Percentiles rank a stretch among this genome's conserved stretches.
Evolutionary conservation across 2,113 vertebrate genomes (phyloP).

Genomic region (Pogonocichla stellata): DNA sequence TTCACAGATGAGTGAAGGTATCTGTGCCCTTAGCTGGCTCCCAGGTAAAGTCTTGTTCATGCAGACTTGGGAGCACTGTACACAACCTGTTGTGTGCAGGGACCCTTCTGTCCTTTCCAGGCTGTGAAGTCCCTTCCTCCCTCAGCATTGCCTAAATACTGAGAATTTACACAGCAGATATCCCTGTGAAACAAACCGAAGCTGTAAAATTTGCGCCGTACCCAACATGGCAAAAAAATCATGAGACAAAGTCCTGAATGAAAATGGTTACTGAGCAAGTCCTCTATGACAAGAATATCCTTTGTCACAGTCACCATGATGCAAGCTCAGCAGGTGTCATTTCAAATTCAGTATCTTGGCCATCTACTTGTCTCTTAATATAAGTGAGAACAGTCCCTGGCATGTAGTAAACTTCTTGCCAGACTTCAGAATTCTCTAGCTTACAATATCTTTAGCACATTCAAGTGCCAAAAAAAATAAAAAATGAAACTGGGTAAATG

Average conservation of each 20-base stretch:
- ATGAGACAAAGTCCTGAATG: neutral
- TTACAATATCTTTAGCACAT: constrained; percentile 19
- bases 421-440: constrained; percentile 20
- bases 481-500: constrained; percentile 16
- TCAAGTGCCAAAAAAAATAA: neutral
- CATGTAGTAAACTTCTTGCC: constrained; percentile 16
- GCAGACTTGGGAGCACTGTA: neutral
- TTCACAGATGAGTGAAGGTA: neutral
- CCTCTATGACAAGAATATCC: neutral
- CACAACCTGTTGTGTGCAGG: rapidly evolving
- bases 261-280: neutral
- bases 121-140: neutral
- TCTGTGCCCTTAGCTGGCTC: neutral
- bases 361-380: constrained; percentile 32
- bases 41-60: rapidly evolving
- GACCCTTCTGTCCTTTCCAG: neutral
- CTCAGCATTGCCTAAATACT: neutral
- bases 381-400: neutral
- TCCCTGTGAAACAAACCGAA: neutral
- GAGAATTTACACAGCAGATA: neutral
- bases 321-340: constrained; percentile 1
- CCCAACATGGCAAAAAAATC: neutral
- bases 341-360: constrained; percentile 26
- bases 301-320: neutral
- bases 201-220: neutral